Evolutionary conservation across 2,113 vertebrate species (phyloP), one percentile per base, ranked within the genome.

Genomic region (Meriones unguiculatus): DNA sequence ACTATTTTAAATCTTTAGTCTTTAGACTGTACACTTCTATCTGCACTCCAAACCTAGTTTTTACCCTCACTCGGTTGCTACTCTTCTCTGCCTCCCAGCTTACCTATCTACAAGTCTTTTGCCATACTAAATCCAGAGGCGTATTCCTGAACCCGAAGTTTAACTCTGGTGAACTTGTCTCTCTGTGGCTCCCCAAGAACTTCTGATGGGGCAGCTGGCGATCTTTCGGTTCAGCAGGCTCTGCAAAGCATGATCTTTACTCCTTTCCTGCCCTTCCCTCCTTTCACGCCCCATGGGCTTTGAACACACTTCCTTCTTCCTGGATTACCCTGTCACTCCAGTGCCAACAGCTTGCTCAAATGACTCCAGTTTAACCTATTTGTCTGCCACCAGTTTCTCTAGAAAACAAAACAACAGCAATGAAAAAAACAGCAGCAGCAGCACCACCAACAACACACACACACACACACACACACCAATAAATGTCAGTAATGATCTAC

Each of bases 171-270:
- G 57, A 57, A 82, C 38, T 90, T 88, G 11, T 73, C 73, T 95
- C 11, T 72, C 65, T 80, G 22, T 54, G 35, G 22, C 2, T 80
- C 18, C 28, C 65, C 35, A n/a, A n/a, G 64, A 46, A 76, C 54
- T 96, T 82, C 30, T 52, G 35, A 84, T 67, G 95, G 64, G 87
- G 69, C 20, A 70, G 50, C 69, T 88, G 50, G 91, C 90, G 69
- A 95, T 93, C 59, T 50, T 24, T 80, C 28, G 46, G 30, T 81
- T 82, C 17, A 52, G 22, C 90, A 50, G 62, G 46, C 38, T 67
- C 62, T 73, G 3, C 4, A 62, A 12, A 76, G 35, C 32, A 1
- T 95, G 50, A 85, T 46, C 24, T 95, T 84, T 62, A 78, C 3
- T 73, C 57, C 69, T 80, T 15, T 73, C 46, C 22, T 75, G 0